phyloP scores from a whole-genome alignment of 1,140 invertebrate species.

The Meloidogyne floridensis region DNA sequence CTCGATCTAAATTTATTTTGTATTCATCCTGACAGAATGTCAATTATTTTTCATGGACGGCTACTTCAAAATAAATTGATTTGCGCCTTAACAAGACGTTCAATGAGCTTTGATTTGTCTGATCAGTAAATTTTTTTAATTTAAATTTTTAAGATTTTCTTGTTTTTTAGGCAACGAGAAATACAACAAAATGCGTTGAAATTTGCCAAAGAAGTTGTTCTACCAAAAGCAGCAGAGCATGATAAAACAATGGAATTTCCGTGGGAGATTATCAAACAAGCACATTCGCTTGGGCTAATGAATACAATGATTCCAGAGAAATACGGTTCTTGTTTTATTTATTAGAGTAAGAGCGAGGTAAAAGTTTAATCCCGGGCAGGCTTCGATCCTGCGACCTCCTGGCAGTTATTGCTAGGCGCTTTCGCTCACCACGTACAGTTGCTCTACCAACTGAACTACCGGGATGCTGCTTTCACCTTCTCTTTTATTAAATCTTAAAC shows the following conservation, averaged over 20 bases:
- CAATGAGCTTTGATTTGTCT: slow-evolving; percentile 51
- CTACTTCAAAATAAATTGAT: too few relatives aligned
- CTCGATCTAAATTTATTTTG: too few relatives aligned
- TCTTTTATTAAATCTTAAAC: too few relatives aligned
- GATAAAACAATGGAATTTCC: slow-evolving; percentile 89
- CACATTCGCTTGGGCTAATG: slow-evolving; percentile 83
- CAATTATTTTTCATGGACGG: too few relatives aligned
- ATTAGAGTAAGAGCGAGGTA: background rate
- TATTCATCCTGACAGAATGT: too few relatives aligned
- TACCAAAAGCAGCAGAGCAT: slow-evolving; percentile 84
- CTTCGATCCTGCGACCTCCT: too few relatives aligned
- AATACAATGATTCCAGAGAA: slow-evolving; percentile 80
- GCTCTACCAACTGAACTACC: too few relatives aligned
- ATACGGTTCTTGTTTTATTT: slow-evolving; percentile 65
- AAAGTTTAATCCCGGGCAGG: too few relatives aligned
- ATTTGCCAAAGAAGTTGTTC: slow-evolving; percentile 87
- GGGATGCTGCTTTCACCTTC: too few relatives aligned
- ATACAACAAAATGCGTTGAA: slow-evolving; percentile 77
- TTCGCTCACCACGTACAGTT: too few relatives aligned
- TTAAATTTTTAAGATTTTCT: background rate
- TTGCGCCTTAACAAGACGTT: too few relatives aligned
- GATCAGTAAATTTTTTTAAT: slow-evolving; percentile 33
- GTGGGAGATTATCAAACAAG: slow-evolving; percentile 91
- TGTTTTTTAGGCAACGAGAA: slow-evolving; percentile 35
- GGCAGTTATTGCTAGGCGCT: too few relatives aligned